Evolutionary conservation across 2,888 invertebrate genomes (phyloP), one percentile per base, ranked within the genome.

Genomic region (Oxycera nigricornis): DNA sequence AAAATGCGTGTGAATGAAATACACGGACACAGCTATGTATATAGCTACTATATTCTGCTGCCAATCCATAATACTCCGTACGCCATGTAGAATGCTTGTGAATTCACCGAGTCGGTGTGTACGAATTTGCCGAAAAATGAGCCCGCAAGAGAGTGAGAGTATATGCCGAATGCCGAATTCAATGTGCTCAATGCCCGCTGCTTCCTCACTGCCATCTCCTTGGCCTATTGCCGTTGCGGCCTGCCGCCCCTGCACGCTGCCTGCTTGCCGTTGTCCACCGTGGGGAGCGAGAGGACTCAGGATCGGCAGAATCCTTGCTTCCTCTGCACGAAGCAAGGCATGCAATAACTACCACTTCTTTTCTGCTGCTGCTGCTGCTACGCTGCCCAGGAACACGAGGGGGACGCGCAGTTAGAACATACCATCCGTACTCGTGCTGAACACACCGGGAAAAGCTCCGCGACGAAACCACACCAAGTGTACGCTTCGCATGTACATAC

Each of bases 1-100:
- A 79, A 79, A 79, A 79, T 79, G 80, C 79, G 79, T 80, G 78
- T 76, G 79, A 79, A 78, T 78, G 78, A 79, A 79, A 78, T 76
- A 68, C 72, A 30, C 41, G 22, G 39, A 55, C 31, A 62, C 65
- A 67, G 35, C 35, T 78, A 65, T 39, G 55, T 59, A 30, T 57
- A 72, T 72, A 70, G 55, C 70, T 41, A 52, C 70, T 70, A 70
- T 68, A 30, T 55, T 70, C 55, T 24, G 55, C 55, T 55, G 20
- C 55, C 55, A 55, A 55, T 55, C 55, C 24, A 55, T 30, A 22
- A 70, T 70, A 52, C 52, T 50, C 50, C 52, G 31, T 70, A 70
- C 31, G 55, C 70, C 28, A 52, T 70, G 55, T 52, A 70, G 70
- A 70, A 70, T 70, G 65, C 65, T 65, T 65, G 65, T 65, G 41